Percentiles rank a stretch among this genome's conserved stretches.
phyloP scores from a whole-genome alignment of 2,797 vertebrate species.

The Tiaroga cobitis region DNA sequence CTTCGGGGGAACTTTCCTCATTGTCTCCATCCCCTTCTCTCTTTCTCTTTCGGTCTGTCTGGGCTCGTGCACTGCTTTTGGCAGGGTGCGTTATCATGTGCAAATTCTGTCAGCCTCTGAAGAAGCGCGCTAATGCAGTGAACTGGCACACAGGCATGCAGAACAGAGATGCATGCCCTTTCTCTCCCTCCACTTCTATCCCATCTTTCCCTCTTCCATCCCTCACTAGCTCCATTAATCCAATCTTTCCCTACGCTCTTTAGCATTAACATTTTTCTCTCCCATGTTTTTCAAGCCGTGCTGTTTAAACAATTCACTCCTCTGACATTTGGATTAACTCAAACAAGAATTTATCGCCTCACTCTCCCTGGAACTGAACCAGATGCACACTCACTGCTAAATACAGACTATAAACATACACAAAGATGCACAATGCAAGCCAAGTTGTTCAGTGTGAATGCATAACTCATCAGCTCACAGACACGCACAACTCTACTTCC shows the following conservation, averaged over 20 bases:
- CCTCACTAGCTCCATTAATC: conserved; percentile 43
- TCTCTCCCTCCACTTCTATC: conserved; percentile 7
- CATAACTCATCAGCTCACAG: conserved; percentile 26
- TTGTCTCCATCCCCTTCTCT: conserved; percentile 23
- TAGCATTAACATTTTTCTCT: conserved; percentile 46
- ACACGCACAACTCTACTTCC: neutral
- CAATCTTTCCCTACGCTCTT: conserved; percentile 37
- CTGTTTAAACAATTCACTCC: conserved; percentile 51
- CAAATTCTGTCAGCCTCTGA: conserved; percentile 54
- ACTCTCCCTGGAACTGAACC: conserved; percentile 34
- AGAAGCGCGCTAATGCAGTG: conserved; percentile 37
- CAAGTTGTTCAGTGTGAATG: neutral
- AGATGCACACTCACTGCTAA: conserved; percentile 41
- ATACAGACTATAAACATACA: conserved; percentile 42
- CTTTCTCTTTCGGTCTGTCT: conserved; percentile 2
- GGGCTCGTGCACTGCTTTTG: conserved; percentile 44
- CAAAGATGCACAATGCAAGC: conserved; percentile 20
- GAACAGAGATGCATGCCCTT: conserved; percentile 42
- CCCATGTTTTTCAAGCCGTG: conserved; percentile 40
- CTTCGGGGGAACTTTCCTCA: conserved; percentile 20
- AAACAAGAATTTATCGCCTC: conserved; percentile 48
- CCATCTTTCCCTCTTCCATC: conserved; percentile 34
- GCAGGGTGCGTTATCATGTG: conserved; percentile 48
- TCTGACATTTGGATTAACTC: conserved; percentile 46
- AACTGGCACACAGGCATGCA: conserved; percentile 47